A percentile compares a stretch with the other conserved stretches of the same genome.
Conservation (phyloP, 2,113 vertebrate genomes). For the Melanostigma gelatinosum region DNA sequence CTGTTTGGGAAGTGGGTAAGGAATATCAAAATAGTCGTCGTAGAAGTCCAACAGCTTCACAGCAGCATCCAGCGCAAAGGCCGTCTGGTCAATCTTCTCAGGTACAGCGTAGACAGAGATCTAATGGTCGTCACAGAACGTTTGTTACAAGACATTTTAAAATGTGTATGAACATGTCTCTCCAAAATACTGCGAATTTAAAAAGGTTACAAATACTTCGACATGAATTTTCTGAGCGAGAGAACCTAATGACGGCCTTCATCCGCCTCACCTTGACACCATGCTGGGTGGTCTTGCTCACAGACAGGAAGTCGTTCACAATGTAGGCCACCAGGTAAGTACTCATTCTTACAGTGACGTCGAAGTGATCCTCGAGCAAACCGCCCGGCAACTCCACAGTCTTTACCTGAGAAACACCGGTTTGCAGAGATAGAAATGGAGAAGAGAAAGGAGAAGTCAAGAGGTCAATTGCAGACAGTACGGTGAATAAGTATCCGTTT, state of each 20-base stretch:
- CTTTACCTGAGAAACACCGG: conserved; percentile 80
- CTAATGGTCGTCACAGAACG: conserved; percentile 65
- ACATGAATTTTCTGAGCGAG: neutral
- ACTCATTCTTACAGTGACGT: conserved; percentile 91
- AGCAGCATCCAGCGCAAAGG: conserved; percentile 88
- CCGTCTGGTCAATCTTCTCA: conserved; percentile 89
- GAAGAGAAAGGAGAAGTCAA: neutral
- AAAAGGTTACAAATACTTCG: neutral
- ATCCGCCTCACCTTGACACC: conserved; percentile 87
- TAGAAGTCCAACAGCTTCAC: conserved; percentile 92
- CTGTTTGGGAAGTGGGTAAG: conserved; percentile 90
- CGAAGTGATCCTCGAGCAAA: conserved; percentile 91
- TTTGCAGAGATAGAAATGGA: neutral
- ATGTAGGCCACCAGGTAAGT: conserved; percentile 94
- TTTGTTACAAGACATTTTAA: neutral
- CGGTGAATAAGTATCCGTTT: neutral
- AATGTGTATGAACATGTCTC: neutral
- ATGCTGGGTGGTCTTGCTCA: conserved; percentile 86
- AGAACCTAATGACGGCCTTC: neutral
- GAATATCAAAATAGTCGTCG: conserved; percentile 91
- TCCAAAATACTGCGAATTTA: neutral
- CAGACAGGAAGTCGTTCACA: conserved; percentile 90
- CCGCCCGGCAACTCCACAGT: conserved; percentile 81
- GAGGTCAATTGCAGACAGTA: neutral
- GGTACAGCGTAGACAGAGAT: conserved; percentile 89